A percentile compares a stretch with the other conserved stretches of the same genome.
Evolutionary conservation across 53 echinoderm and acorn worm genomes (phyloP).

Genomic region (Henricia sp.): DNA sequence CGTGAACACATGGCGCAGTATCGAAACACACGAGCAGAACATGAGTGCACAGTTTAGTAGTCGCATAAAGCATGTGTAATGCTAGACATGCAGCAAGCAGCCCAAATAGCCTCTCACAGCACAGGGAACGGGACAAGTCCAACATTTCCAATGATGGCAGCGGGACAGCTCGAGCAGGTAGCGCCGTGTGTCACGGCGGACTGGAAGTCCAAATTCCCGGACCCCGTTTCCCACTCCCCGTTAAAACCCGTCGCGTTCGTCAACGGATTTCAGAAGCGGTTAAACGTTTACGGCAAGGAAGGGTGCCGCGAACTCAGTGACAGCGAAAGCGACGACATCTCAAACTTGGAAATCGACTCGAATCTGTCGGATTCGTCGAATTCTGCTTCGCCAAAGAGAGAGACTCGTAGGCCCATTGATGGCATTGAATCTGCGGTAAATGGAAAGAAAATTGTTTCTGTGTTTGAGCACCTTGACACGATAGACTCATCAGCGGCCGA

Average conservation of each 20-base stretch:
- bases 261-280: constrained; percentile 58
- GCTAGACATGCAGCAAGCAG: not conserved
- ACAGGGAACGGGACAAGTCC: not conserved
- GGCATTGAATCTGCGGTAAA: too few species aligned
- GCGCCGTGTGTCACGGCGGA: constrained; percentile 34
- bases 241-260: constrained; percentile 33
- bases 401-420: not conserved
- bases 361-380: constrained; percentile 53
- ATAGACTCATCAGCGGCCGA: too few species aligned
- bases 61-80: not conserved
- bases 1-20: not conserved
- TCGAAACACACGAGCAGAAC: not conserved
- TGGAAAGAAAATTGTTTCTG: too few species aligned
- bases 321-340: constrained; percentile 61
- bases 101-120: not conserved
- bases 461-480: too few species aligned
- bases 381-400: not conserved
- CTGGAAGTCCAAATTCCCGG: not conserved
- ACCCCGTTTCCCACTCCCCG: not conserved
- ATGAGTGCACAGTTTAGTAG: not conserved
- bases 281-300: constrained; percentile 1
- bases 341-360: constrained; percentile 74
- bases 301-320: constrained; percentile 5
- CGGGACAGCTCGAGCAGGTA: constrained; percentile 2
- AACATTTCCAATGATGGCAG: constrained; percentile 18